Evolutionary conservation across 2,888 invertebrate genomes (phyloP), one percentile per base, ranked within the genome.

Genomic region (Perithous albicinctus): DNA sequence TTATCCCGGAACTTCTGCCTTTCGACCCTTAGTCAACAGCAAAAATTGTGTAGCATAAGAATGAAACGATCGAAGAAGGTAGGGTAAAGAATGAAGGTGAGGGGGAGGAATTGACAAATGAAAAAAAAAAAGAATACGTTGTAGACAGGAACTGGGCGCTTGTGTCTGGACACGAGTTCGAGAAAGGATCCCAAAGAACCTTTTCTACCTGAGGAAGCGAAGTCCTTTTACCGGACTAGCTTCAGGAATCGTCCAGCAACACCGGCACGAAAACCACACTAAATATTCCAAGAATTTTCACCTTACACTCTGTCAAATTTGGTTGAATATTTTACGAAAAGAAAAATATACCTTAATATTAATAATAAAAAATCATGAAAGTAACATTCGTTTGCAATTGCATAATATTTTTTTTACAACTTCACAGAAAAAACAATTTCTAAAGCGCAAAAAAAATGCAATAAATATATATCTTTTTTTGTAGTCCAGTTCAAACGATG

Each of bases 181-280:
- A 35, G 46, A 77, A 67, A 77, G 77, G 80, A 29, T 32, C 66
- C 64, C 20, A 18, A 66, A 38, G 69, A 23, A 76, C 59, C 67
- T 67, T 80, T 80, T 80, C 77, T 80, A 80, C 81, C 81, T 81
- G 81, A 73, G 73, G 56, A 67, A 43, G 73, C 43, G 78, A 63
- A 63, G 78, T 77, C 63, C 76, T 76, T 80, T 72, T 48, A 48
- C 38, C 73, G 26, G 67, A 35, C 63, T 20, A 63, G 48, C 54
- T 51, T 18, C 12, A 20, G 46, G 54, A 54, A 67, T 69, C 67
- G 29, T 23, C 56, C 32, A 18, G 35, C 35, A 5, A 20, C 43
- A 38, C 15, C 59, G 29, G 48, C 32, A 23, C 54, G 54, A 38
- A 43, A 4, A 35, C 18, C 41, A n/a, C 46, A 73, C 26, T 23